Evolutionary conservation across 2,888 invertebrate species (phyloP).

Genomic region (Priocnemis perturbator): DNA sequence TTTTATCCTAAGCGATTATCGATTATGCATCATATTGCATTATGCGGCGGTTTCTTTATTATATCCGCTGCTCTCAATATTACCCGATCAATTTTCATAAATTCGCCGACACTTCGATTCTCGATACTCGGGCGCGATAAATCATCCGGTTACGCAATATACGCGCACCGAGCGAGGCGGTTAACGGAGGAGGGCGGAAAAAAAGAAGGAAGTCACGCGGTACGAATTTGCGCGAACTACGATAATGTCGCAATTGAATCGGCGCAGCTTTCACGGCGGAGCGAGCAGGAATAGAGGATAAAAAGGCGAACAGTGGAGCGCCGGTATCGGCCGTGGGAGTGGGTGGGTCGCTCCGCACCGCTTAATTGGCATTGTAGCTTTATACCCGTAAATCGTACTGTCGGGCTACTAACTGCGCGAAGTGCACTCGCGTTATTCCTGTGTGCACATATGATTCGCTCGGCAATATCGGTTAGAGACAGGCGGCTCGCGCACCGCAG

Average conservation of each 20-base stretch:
- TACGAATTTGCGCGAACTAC: background rate
- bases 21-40: too few relatives aligned
- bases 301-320: background rate
- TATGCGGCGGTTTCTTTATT: too few relatives aligned
- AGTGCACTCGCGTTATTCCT: slow-evolving; percentile 19
- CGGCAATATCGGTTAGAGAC: slow-evolving; percentile 38
- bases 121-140: too few relatives aligned
- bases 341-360: background rate
- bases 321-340: background rate
- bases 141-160: too few relatives aligned
- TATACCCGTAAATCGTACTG: slow-evolving; percentile 35
- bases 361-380: slow-evolving; percentile 17
- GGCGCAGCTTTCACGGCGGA: background rate
- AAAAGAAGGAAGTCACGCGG: too few relatives aligned
- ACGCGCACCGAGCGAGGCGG: too few relatives aligned
- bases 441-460: too few relatives aligned
- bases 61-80: too few relatives aligned
- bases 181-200: too few relatives aligned
- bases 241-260: background rate
- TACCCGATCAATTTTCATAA: too few relatives aligned
- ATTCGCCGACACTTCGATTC: too few relatives aligned
- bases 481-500: background rate
- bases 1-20: too few relatives aligned
- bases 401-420: slow-evolving; percentile 38
- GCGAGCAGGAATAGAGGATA: background rate